Conservation (phyloP, 2,888 invertebrate genomes). For the Agrochola lota region DNA sequence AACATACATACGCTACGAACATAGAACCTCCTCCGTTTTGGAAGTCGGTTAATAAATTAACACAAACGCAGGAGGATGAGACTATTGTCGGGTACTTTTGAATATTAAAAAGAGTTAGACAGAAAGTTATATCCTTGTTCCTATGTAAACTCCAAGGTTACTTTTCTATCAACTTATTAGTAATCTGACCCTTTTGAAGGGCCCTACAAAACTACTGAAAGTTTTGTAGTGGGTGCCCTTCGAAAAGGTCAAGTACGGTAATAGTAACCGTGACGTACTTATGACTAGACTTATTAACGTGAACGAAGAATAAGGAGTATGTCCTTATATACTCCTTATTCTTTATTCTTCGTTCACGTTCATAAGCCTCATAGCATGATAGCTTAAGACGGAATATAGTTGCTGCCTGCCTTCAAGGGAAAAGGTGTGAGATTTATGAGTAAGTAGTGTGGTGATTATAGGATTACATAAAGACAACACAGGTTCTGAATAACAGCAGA, state of each 20-base stretch:
- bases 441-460: not conserved
- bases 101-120: not conserved
- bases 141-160: not conserved
- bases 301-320: not conserved
- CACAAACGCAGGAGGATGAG: accelerated
- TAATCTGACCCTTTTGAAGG: not conserved
- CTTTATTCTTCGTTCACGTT: no score
- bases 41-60: no score
- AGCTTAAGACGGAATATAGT: no score
- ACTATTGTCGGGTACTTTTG: not conserved
- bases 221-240: not conserved
- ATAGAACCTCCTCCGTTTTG: no score
- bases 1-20: no score
- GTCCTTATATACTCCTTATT: no score
- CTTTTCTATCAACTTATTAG: constrained; percentile 11
- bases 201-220: constrained; percentile 3
- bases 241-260: constrained; percentile 3
- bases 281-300: not conserved
- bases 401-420: not conserved
- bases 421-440: not conserved
- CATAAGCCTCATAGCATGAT: no score
- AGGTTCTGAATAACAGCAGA: not conserved
- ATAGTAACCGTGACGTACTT: not conserved
- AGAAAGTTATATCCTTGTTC: not conserved
- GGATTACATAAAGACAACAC: not conserved